phyloP scores from a whole-genome alignment of 2,113 vertebrate species.

The Microtus richardsoni region DNA sequence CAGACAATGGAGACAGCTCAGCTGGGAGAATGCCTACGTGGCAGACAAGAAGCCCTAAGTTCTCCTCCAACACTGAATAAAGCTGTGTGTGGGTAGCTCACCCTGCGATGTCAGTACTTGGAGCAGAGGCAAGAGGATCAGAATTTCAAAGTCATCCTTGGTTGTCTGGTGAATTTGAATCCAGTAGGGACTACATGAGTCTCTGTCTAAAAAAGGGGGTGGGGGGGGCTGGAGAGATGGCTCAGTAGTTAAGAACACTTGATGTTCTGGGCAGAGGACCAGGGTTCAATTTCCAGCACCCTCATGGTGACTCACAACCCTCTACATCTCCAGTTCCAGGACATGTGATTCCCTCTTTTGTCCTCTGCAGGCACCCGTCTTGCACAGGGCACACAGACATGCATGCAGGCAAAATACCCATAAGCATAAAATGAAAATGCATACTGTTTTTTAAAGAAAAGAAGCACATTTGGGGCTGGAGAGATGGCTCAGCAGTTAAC shows the following conservation, averaged over 20 bases:
- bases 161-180: not conserved
- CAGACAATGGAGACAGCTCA: no score
- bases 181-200: not conserved
- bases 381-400: not conserved
- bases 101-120: not conserved
- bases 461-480: not conserved
- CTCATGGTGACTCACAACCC: no score
- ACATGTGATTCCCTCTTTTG: rapidly evolving
- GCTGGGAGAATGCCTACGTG: not conserved
- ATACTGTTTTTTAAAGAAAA: not conserved
- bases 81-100: not conserved
- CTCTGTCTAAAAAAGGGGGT: not conserved
- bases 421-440: not conserved
- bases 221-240: not conserved
- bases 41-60: not conserved
- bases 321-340: not conserved
- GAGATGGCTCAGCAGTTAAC: not conserved
- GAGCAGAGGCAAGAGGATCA: not conserved
- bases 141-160: not conserved
- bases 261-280: not conserved
- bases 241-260: not conserved
- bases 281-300: not conserved
- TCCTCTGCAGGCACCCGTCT: not conserved
- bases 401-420: not conserved
- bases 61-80: not conserved